phyloP scores from a whole-genome alignment of 2,113 vertebrate species.

The Apodemus speciosus region DNA sequence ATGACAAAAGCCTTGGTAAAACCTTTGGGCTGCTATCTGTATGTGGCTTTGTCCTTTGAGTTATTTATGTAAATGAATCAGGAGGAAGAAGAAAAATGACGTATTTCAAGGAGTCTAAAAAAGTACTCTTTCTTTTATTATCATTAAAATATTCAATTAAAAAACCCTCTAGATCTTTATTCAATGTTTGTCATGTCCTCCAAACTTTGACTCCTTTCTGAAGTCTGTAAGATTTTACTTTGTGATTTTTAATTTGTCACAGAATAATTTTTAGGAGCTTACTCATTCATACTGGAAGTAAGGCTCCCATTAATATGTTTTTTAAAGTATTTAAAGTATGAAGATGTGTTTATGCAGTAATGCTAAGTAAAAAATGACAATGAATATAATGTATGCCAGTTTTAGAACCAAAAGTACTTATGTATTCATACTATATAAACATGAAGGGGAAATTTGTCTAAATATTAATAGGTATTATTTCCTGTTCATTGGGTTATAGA shows the following conservation, averaged over 20 bases:
- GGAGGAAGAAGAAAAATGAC: background rate
- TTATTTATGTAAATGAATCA: background rate
- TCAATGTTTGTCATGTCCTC: background rate
- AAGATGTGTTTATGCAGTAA: background rate
- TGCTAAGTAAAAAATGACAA: constrained; percentile 33
- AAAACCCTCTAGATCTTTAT: background rate
- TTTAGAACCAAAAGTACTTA: constrained; percentile 53
- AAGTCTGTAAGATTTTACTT: constrained; percentile 33
- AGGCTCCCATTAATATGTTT: constrained; percentile 42
- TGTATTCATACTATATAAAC: constrained; percentile 23
- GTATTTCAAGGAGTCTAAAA: background rate
- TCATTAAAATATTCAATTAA: background rate
- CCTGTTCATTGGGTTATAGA: constrained; percentile 28
- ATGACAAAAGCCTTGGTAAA: background rate
- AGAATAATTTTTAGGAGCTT: constrained; percentile 51
- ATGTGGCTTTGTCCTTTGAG: background rate
- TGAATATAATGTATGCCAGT: constrained; percentile 9
- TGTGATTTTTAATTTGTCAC: constrained; percentile 55
- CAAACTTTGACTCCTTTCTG: constrained; percentile 39
- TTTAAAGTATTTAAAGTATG: constrained; percentile 50
- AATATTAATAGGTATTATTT: constrained; percentile 40
- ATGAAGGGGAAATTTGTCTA: constrained; percentile 29
- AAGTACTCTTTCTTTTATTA: background rate
- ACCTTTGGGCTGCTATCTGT: background rate
- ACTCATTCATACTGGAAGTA: constrained; percentile 45